Base-by-base conservation (phyloP, 2,888 invertebrate species). In the Hermaeophaga mercurialis region DNA sequence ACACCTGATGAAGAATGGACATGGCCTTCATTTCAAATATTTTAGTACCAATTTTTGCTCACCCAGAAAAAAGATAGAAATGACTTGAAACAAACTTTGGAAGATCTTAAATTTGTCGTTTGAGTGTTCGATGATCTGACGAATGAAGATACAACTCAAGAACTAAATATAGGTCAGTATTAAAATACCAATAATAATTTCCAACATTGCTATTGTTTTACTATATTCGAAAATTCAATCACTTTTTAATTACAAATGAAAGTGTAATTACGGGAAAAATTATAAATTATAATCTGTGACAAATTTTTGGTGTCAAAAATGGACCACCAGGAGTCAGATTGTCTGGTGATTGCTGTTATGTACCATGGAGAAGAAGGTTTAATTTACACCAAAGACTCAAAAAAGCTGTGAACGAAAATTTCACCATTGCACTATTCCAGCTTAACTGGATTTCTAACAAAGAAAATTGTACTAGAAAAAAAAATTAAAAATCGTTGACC, bases 311-410 rank as follows among this genome's bases (percentile, higher is more conserved):
- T 85, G 63, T 84, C 93, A 7, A 82, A 82, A 55, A 82, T 84
- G 77, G 90, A 96, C 76, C 94, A 96, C 76, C 80, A 84, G 0
- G 83, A 93, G 43, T 82, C 85, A 64, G 96, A 96, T 75, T 95
- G 95, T 71, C 80, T 97, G 63, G 77, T 91, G 0, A 82, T 95
- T 67, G 87, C 90, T 33, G 90, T 96, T 36, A 81, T 89, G 80
- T 81, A 83, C 7, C 88, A 90, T 70, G 89, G 89, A 0, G 80
- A 84, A 34, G 79, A 83, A 39, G 84, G 84, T 8, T 74, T 79
- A 56, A 72, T 89, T 1, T 84, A 81, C 70, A 85, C 86, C 6
- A 78, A 72, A 53, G 86, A 89, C 70, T 80, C 84, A 9, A 83
- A 85, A 36, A 76, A 78, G n/a, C 68, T 90, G 2, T 84, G 86